A percentile compares a stretch with the other conserved stretches of the same genome.
phyloP scores from a whole-genome alignment of 2,888 invertebrate species.

The Cryptocheilus praepositus region DNA sequence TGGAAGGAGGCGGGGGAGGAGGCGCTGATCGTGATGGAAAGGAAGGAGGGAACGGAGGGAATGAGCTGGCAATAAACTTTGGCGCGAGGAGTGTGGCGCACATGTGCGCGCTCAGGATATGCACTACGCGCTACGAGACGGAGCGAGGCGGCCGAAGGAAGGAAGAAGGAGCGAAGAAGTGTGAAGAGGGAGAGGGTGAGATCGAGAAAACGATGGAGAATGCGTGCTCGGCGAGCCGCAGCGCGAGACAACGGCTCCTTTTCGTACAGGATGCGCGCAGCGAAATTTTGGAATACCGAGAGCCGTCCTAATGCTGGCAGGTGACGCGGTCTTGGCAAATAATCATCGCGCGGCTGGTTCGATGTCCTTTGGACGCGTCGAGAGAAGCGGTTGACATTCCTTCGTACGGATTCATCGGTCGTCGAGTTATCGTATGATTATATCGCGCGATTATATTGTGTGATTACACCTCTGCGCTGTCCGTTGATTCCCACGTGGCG shows the following conservation, averaged over 20 bases:
- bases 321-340: constrained; percentile 1
- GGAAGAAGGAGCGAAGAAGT: constrained; percentile 1
- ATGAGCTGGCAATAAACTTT: constrained; percentile 65
- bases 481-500: too few species aligned
- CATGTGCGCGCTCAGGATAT: constrained; percentile 60
- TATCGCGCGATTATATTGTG: too few species aligned
- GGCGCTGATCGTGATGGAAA: constrained; percentile 23
- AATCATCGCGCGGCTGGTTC: not conserved
- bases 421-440: too few species aligned
- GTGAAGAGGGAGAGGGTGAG: not conserved
- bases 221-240: not conserved
- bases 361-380: not conserved
- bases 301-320: not conserved
- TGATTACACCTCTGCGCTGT: too few species aligned
- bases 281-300: not conserved
- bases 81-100: constrained; percentile 67
- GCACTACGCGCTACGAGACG: constrained; percentile 37
- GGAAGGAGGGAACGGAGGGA: constrained; percentile 16
- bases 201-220: not conserved
- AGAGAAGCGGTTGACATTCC: too few species aligned
- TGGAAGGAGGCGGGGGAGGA: constrained; percentile 26
- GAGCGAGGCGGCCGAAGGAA: constrained; percentile 21
- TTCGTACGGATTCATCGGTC: too few species aligned
- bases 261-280: not conserved
- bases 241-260: not conserved